Evolutionary conservation across 2,888 invertebrate genomes (phyloP).

Genomic region (Phorcus lineatus): DNA sequence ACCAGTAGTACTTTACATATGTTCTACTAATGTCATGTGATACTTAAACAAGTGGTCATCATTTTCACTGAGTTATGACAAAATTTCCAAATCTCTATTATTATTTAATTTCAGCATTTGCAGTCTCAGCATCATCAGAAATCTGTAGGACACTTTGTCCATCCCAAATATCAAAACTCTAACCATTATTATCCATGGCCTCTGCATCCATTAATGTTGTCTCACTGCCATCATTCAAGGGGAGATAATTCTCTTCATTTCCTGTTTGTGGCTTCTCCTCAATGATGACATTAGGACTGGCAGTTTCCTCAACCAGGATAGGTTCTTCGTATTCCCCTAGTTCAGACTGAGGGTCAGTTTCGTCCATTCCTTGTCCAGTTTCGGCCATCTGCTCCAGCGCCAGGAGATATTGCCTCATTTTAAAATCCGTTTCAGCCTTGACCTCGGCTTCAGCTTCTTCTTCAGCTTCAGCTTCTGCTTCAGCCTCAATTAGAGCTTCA

Average conservation of each 20-base stretch:
- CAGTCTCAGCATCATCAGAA: too few species aligned
- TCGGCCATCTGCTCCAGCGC: constrained; percentile 12
- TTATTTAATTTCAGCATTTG: too few species aligned
- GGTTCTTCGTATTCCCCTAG: background rate
- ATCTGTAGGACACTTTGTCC: too few species aligned
- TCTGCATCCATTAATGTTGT: background rate
- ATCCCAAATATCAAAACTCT: background rate
- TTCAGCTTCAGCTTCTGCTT: background rate
- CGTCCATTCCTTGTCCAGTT: background rate
- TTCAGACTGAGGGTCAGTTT: too few species aligned
- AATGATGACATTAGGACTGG: background rate
- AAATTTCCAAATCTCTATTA: too few species aligned
- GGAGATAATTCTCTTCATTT: background rate
- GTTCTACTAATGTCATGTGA: too few species aligned
- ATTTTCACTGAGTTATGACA: too few species aligned
- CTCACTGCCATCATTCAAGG: background rate
- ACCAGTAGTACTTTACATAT: too few species aligned
- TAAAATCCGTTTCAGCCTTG: background rate
- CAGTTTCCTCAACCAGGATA: background rate
- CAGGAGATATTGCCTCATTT: constrained; percentile 9
- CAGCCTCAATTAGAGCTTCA: background rate
- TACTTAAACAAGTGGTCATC: too few species aligned
- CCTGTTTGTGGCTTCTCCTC: background rate
- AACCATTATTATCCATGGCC: constrained; percentile 13
- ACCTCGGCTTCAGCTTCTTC: background rate